A percentile compares a stretch with the other conserved stretches of the same genome.
These are phyloP conservation scores for Jordanella pulchra DNA, from an alignment of 2,797 vertebrate genomes.

Conservation along the genomic window DNA sequence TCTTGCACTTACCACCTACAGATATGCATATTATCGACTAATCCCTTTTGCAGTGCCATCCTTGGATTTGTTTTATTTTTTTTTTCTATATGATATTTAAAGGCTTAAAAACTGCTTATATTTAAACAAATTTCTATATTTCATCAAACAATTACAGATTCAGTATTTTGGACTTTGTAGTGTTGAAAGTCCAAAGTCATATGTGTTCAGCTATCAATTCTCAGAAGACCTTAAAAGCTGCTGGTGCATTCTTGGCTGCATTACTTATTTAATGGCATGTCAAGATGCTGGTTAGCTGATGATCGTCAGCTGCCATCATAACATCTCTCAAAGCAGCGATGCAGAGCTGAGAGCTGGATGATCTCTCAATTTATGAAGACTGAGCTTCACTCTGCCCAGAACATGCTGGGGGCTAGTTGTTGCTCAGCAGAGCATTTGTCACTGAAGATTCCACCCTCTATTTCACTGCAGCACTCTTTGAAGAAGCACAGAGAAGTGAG, in stretches of 20 bases:
- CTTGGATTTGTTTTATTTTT: not conserved
- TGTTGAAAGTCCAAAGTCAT: not conserved
- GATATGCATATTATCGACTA: constrained; percentile 16
- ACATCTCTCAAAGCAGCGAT: constrained; percentile 33
- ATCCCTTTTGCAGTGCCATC: constrained; percentile 12
- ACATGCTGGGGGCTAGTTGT: constrained; percentile 33
- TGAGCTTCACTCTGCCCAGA: constrained; percentile 41
- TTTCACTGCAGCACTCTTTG: constrained; percentile 50
- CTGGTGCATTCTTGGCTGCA: constrained; percentile 14
- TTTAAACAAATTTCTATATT: not conserved
- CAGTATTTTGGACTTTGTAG: not conserved
- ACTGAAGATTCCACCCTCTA: constrained; percentile 56
- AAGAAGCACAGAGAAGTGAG: constrained; percentile 41
- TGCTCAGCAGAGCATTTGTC: constrained; percentile 51
- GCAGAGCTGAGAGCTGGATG: constrained; percentile 27
- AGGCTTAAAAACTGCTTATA: not conserved
- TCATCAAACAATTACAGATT: not conserved
- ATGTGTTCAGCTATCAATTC: constrained; percentile 9
- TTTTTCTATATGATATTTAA: not conserved
- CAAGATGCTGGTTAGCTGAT: constrained; percentile 16
- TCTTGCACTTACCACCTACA: constrained; percentile 33
- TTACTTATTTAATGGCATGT: constrained; percentile 12
- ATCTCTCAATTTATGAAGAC: constrained; percentile 44
- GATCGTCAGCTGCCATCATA: constrained; percentile 41
- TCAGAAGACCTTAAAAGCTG: constrained; percentile 3